phyloP scores from a whole-genome alignment of 2,113 vertebrate genomes.

The Hirundichthys speculiger region DNA sequence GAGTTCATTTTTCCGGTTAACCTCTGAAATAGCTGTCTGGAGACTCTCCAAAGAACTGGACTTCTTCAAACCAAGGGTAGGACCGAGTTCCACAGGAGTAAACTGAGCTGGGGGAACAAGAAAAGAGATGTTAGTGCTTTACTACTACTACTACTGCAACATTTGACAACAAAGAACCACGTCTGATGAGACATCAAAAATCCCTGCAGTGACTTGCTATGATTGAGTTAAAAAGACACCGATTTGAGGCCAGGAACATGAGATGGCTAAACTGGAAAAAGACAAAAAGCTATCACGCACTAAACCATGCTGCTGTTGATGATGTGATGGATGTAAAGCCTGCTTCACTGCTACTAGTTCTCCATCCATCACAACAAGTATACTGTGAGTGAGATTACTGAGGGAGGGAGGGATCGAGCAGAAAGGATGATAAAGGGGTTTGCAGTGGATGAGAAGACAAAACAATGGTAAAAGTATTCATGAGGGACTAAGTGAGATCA shows the following conservation, averaged over 20 bases:
- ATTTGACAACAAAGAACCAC: not conserved
- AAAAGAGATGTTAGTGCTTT: not conserved
- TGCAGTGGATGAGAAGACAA: conserved; percentile 10
- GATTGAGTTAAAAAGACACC: conserved; percentile 17
- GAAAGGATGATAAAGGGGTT: conserved; percentile 48
- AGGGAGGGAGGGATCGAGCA: conserved; percentile 43
- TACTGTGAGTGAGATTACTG: conserved; percentile 56
- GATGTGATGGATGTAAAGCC: conserved; percentile 68
- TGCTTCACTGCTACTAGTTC: conserved; percentile 34
- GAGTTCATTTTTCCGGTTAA: conserved; percentile 88
- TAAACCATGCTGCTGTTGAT: conserved; percentile 65
- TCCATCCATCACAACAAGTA: conserved; percentile 70
- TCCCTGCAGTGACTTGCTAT: not conserved
- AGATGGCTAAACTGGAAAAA: conserved; percentile 22
- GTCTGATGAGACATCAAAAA: not conserved
- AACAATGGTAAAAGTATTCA: conserved; percentile 14
- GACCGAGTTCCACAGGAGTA: conserved; percentile 85
- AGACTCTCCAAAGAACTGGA: conserved; percentile 97
- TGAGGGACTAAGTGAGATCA: conserved; percentile 9
- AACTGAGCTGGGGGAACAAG: conserved; percentile 22
- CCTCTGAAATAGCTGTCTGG: conserved; percentile 95
- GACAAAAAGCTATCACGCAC: conserved; percentile 37
- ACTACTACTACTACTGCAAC: not conserved
- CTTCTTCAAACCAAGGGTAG: conserved; percentile 95
- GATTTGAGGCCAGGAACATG: conserved; percentile 7